phyloP scores from a whole-genome alignment of 2,797 vertebrate genomes.

The Loris lydekkerianus region DNA sequence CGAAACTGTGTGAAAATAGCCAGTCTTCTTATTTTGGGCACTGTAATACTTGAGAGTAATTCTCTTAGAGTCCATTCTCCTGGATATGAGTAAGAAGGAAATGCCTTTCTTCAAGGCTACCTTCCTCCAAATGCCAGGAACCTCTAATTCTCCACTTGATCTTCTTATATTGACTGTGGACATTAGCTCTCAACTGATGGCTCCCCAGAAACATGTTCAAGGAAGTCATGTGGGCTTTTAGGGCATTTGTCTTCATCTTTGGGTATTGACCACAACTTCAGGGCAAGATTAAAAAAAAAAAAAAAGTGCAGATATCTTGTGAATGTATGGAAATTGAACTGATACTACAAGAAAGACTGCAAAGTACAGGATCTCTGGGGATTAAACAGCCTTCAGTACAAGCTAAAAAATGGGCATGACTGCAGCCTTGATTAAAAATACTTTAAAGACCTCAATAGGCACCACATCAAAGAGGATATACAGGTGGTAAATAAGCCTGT shows the following conservation, averaged over 20 bases:
- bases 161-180: not conserved
- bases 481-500: not conserved
- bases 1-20: not conserved
- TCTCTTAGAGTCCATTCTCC: not conserved
- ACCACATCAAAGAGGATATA: not conserved
- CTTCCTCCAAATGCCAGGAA: not conserved
- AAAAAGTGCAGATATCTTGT: not conserved
- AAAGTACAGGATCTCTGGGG: not conserved
- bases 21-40: not conserved
- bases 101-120: not conserved
- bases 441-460: not conserved
- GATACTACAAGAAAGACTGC: not conserved
- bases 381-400: not conserved
- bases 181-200: not conserved
- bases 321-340: not conserved
- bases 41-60: not conserved
- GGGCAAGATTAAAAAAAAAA: not conserved
- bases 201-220: not conserved
- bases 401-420: not conserved
- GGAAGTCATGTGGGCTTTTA: not conserved
- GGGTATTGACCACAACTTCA: not conserved
- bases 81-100: not conserved
- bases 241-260: not conserved
- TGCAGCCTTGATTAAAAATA: not conserved
- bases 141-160: not conserved